A percentile compares a stretch with the other conserved stretches of the same genome.
These are phyloP conservation scores for Ypsolopha sequella DNA, from an alignment of 2,888 invertebrate species.

Conservation along the genomic window DNA sequence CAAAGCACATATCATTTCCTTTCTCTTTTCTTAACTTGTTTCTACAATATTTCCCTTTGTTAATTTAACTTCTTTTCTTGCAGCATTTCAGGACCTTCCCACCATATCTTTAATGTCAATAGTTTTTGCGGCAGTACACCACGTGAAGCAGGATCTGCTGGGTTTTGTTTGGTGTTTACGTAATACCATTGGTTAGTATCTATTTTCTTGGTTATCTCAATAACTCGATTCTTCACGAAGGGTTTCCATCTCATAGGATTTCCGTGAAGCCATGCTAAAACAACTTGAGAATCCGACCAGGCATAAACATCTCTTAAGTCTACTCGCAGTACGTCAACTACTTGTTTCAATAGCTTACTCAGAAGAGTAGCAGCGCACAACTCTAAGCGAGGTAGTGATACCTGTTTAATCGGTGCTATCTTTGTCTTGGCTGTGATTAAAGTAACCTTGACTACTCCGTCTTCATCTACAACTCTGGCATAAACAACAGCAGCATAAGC, in stretches of 20 bases:
- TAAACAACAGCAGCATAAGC: no score
- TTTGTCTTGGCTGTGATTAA: no score
- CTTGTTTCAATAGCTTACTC: neutral
- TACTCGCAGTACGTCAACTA: neutral
- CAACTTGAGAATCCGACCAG: constrained; percentile 3
- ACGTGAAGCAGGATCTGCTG: constrained; percentile 1
- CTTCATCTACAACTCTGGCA: no score
- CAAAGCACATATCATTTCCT: no score
- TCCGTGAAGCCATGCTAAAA: constrained; percentile 1
- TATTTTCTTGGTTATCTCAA: neutral
- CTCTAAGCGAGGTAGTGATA: neutral
- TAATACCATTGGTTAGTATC: neutral
- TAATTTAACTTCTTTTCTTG: no score
- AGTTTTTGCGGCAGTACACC: constrained; percentile 1
- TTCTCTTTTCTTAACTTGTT: no score
- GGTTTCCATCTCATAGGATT: neutral
- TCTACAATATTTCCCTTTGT: neutral
- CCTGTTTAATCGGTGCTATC: no score
- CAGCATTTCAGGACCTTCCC: neutral
- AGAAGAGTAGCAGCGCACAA: neutral
- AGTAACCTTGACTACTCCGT: no score
- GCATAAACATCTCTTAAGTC: neutral
- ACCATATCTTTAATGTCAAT: neutral
- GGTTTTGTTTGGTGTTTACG: neutral
- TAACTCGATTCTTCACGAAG: neutral